A percentile compares a stretch with the other conserved stretches of the same genome.
Conservation (phyloP, 2,797 vertebrate species). For the Vireo griseus region DNA sequence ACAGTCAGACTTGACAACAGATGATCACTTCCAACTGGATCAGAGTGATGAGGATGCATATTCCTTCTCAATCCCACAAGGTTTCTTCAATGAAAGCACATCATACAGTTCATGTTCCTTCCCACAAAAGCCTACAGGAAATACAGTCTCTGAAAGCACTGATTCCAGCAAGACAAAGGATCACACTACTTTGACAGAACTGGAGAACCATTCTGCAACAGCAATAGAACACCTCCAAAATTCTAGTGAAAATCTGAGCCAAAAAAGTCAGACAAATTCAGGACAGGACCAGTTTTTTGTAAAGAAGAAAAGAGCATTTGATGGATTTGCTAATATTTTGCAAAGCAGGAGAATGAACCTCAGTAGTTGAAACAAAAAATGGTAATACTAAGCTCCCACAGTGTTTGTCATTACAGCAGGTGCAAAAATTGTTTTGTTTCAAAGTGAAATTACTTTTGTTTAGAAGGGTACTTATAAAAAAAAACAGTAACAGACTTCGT, state of each 20-base stretch:
- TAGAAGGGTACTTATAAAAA: not conserved
- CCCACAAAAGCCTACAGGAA: not conserved
- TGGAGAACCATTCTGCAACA: not conserved
- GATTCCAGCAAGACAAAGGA: not conserved
- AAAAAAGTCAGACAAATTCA: not conserved
- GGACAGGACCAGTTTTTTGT: constrained; percentile 28
- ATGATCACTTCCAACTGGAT: not conserved
- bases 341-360: constrained; percentile 16
- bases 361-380: not conserved
- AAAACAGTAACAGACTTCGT: rapidly evolving
- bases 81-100: not conserved
- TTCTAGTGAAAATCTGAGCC: not conserved
- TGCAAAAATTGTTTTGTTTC: not conserved
- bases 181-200: not conserved
- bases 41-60: not conserved
- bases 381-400: not conserved
- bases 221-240: not conserved
- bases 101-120: not conserved
- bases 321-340: constrained; percentile 48
- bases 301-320: constrained; percentile 63
- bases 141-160: not conserved
- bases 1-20: not conserved
- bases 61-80: not conserved
- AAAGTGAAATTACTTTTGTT: not conserved
- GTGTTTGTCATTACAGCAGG: not conserved